phyloP scores from a whole-genome alignment of 2,113 vertebrate genomes.

The Poeciliopsis prolifica region DNA sequence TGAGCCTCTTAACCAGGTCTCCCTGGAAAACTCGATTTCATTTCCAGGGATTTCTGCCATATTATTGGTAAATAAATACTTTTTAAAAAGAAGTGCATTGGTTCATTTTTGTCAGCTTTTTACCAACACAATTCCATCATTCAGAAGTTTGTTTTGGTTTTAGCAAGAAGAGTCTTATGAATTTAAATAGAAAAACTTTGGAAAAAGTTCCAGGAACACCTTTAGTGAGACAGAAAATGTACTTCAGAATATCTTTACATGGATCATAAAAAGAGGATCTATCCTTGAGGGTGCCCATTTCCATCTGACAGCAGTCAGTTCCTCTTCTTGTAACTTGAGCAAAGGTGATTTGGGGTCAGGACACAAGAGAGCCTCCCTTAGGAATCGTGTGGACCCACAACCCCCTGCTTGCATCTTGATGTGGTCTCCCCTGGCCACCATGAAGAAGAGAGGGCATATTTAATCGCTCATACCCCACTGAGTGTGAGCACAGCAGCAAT shows the following conservation, averaged over 20 bases:
- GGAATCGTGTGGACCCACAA: constrained; percentile 56
- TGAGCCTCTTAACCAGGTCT: no score
- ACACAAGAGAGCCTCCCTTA: constrained; percentile 49
- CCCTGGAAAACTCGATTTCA: no score
- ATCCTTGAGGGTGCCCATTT: constrained; percentile 16
- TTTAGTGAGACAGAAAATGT: background rate
- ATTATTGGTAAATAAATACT: no score
- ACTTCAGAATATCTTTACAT: constrained; percentile 22
- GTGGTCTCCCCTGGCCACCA: constrained; percentile 50
- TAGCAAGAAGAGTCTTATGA: background rate
- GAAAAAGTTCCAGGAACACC: no score
- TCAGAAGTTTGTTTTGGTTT: background rate
- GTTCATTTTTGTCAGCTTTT: no score
- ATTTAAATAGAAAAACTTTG: background rate
- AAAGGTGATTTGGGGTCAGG: constrained; percentile 60
- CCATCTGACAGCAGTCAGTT: constrained; percentile 26
- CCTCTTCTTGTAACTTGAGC: constrained; percentile 30
- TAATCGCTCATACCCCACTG: constrained; percentile 68
- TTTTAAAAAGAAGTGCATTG: no score
- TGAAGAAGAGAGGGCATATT: constrained; percentile 44
- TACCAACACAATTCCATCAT: no score
- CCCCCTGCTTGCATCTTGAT: constrained; percentile 65
- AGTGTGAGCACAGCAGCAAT: constrained; percentile 52
- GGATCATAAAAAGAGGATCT: constrained; percentile 15
- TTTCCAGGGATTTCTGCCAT: no score